These are phyloP conservation scores for Okamejei kenojei DNA, from an alignment of 2,797 vertebrate species.

Conservation along the genomic window DNA sequence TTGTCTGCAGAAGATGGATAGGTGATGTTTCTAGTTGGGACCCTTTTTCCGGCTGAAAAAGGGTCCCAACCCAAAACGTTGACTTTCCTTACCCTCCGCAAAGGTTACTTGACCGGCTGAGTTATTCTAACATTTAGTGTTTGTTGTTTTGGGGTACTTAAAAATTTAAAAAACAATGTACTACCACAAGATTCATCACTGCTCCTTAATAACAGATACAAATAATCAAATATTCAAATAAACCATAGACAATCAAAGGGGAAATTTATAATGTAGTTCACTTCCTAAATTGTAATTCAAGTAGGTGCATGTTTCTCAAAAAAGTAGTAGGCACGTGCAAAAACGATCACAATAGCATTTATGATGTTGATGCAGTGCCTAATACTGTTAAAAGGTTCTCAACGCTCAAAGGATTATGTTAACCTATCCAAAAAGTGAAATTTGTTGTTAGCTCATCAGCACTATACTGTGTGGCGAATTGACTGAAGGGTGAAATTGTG, in stretches of 20 bases:
- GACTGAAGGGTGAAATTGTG: neutral
- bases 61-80: too few relatives aligned
- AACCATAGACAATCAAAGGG: neutral
- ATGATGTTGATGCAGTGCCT: neutral
- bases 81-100: too few relatives aligned
- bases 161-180: neutral
- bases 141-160: neutral
- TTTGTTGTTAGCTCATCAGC: neutral
- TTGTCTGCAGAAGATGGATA: too few relatives aligned
- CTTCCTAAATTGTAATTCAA: neutral
- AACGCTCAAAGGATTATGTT: neutral
- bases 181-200: neutral
- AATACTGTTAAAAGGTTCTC: too few relatives aligned
- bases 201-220: neutral
- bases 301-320: neutral
- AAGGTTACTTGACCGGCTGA: too few relatives aligned
- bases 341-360: neutral
- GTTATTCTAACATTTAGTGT: too few relatives aligned
- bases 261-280: neutral
- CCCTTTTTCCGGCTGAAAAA: too few relatives aligned
- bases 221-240: neutral
- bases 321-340: neutral
- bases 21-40: too few relatives aligned
- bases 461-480: neutral
- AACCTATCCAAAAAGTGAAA: neutral